Percentiles rank a stretch among this genome's conserved stretches.
Conservation (phyloP, 2,888 invertebrate genomes). For the Neoascia interrupta region DNA sequence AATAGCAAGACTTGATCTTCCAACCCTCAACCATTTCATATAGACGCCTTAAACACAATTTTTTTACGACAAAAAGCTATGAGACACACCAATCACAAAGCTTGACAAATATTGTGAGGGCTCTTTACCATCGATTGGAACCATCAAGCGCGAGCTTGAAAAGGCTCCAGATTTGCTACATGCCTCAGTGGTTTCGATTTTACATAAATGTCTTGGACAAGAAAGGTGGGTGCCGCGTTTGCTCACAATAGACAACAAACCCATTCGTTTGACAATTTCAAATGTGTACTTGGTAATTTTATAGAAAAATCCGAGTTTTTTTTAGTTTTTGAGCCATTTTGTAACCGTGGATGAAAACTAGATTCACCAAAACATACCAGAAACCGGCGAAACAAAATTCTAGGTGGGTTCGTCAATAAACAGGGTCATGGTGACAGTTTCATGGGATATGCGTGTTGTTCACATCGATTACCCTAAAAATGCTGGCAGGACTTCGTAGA, state of each 20-base stretch:
- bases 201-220: background rate
- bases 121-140: background rate
- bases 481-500: too few relatives aligned
- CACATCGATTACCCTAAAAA: too few relatives aligned
- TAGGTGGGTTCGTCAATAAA: conserved; percentile 14
- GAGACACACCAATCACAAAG: too few relatives aligned
- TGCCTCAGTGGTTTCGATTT: too few relatives aligned
- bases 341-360: background rate
- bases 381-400: conserved; percentile 19
- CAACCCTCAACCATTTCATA: background rate
- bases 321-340: background rate
- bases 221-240: background rate
- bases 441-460: background rate
- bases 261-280: conserved; percentile 5
- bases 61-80: too few relatives aligned
- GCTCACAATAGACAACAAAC: conserved; percentile 14
- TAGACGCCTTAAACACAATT: too few relatives aligned
- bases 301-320: background rate
- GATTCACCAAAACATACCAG: conserved; percentile 3
- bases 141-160: background rate
- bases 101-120: background rate
- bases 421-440: conserved; percentile 9
- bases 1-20: too few relatives aligned
- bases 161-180: background rate
- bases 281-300: conserved; percentile 1